Conservation (phyloP, 2,113 vertebrate species). For the Sinocyclocheilus anshuiensis region DNA sequence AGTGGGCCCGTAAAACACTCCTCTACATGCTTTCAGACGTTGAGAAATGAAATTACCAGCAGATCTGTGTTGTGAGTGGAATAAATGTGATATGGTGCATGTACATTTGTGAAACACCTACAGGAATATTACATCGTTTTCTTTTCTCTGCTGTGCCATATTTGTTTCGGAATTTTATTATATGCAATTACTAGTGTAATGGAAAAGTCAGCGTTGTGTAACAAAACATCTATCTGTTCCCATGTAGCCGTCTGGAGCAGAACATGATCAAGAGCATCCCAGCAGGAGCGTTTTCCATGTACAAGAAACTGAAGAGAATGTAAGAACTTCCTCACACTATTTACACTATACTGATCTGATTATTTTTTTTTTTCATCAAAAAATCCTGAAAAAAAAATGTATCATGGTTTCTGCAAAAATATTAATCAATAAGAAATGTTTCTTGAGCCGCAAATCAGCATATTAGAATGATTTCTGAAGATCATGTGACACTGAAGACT, state of each 20-base stretch:
- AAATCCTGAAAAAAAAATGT: neutral
- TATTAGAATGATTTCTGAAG: neutral
- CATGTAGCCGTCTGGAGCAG: conserved; percentile 91
- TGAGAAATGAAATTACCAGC: neutral
- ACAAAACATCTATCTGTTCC: conserved; percentile 6
- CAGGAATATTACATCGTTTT: neutral
- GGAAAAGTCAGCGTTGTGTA: neutral
- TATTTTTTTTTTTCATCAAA: neutral
- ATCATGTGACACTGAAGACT: neutral
- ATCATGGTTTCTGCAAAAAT: no score
- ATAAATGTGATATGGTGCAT: neutral
- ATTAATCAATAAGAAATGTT: neutral
- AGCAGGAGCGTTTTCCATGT: conserved; percentile 89
- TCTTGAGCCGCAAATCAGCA: neutral
- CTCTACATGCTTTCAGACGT: neutral
- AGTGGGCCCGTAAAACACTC: neutral
- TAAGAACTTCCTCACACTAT: conserved; percentile 74
- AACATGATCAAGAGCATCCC: conserved; percentile 94
- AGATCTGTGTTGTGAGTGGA: neutral
- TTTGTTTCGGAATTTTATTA: conserved; percentile 2
- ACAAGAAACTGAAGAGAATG: conserved; percentile 99
- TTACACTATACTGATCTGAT: neutral
- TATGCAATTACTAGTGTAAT: conserved; percentile 12
- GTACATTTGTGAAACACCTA: conserved; percentile 1
- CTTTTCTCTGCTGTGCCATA: conserved; percentile 4